Conservation (phyloP, 35 echinoderm and acorn worm species). For the Lytechinus variegatus region DNA sequence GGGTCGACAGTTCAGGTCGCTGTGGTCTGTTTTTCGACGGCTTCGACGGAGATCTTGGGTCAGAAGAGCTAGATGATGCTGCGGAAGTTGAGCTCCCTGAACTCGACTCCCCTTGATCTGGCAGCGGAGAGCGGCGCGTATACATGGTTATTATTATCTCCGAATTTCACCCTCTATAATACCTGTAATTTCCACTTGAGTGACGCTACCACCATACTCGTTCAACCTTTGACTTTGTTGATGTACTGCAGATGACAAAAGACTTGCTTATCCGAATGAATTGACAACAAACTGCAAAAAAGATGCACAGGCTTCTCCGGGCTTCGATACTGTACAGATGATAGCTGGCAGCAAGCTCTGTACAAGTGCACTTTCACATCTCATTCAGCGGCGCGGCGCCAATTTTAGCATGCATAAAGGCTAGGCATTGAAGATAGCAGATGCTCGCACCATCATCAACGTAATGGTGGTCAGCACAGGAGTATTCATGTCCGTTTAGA, state of each 20-base stretch:
- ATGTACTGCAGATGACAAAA: constrained; percentile 40
- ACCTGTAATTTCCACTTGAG: constrained; percentile 37
- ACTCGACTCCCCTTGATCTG: constrained; percentile 61
- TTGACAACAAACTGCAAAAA: neutral
- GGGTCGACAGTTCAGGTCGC: constrained; percentile 62
- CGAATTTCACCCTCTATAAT: constrained; percentile 35
- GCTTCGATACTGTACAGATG: neutral
- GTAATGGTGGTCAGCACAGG: neutral
- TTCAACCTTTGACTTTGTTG: constrained; percentile 37
- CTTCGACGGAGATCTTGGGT: constrained; percentile 68
- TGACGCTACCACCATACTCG: constrained; percentile 49
- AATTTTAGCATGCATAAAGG: neutral
- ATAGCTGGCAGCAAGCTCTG: neutral
- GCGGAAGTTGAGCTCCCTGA: constrained; percentile 71
- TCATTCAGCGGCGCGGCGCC: neutral
- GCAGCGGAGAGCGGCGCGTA: constrained; percentile 71
- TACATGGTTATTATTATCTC: constrained; percentile 65
- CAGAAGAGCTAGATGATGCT: constrained; percentile 76
- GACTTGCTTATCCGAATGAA: neutral
- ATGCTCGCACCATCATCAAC: neutral
- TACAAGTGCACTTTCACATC: neutral
- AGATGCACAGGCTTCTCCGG: neutral
- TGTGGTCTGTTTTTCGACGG: constrained; percentile 54
- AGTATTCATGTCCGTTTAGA: neutral
- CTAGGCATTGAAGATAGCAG: neutral